phyloP scores from a whole-genome alignment of 2,797 vertebrate genomes.

The Gorsachius magnificus region DNA sequence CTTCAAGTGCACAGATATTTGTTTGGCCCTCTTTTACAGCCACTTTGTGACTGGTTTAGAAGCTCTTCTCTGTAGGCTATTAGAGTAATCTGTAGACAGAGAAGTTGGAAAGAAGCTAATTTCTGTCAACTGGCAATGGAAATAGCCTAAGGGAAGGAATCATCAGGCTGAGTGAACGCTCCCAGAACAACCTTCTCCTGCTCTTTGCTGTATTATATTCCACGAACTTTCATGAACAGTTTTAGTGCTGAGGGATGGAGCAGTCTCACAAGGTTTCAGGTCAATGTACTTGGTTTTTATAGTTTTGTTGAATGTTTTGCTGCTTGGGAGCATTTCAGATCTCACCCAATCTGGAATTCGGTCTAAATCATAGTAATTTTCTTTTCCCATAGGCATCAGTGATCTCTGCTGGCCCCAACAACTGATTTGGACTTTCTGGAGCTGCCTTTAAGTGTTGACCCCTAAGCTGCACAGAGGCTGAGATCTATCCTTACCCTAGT shows the following conservation, averaged over 20 bases:
- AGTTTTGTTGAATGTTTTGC: neutral
- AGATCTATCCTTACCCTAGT: neutral
- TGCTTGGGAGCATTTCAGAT: neutral
- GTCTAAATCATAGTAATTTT: neutral
- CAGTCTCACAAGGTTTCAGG: neutral
- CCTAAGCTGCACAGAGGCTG: neutral
- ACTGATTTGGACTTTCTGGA: neutral
- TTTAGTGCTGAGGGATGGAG: neutral
- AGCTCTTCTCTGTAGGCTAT: neutral
- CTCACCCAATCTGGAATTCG: neutral
- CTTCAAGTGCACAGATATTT: neutral
- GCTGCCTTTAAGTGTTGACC: neutral
- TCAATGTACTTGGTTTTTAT: neutral
- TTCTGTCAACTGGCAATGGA: neutral
- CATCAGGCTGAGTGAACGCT: neutral
- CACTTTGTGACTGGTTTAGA: neutral
- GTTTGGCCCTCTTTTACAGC: neutral
- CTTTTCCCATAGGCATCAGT: neutral
- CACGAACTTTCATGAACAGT: neutral
- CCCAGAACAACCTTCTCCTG: neutral
- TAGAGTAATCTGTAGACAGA: neutral
- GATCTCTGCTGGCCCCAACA: neutral
- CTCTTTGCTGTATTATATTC: neutral
- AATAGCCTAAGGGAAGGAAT: neutral
- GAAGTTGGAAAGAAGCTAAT: neutral